phyloP scores from a whole-genome alignment of 2,888 invertebrate genomes.

The Stenoptilia bipunctidactyla region DNA sequence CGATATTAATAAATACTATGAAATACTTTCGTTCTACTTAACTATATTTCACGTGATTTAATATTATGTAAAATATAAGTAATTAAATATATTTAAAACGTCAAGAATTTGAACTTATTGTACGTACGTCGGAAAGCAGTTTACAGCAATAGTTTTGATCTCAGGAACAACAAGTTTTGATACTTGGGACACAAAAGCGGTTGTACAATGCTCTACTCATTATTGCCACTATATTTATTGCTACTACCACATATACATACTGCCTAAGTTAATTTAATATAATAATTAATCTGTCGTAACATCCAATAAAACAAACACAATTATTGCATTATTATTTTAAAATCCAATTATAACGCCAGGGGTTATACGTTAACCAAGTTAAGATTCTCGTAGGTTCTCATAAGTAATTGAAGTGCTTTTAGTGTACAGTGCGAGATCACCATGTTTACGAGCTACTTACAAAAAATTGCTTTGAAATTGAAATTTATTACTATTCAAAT shows the following conservation, averaged over 20 bases:
- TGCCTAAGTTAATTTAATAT: constrained; percentile 50
- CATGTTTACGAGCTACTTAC: constrained; percentile 11
- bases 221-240: constrained; percentile 68
- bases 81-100: constrained; percentile 38
- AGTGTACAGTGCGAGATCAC: constrained; percentile 43
- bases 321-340: constrained; percentile 54
- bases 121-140: constrained; percentile 55
- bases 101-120: constrained; percentile 59
- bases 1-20: not conserved
- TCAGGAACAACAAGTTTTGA: too few relatives aligned
- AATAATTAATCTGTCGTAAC: constrained; percentile 61
- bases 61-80: constrained; percentile 58
- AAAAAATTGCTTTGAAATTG: constrained; percentile 7
- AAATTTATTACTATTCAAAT: constrained; percentile 26
- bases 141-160: constrained; percentile 44
- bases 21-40: not conserved
- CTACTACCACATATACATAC: constrained; percentile 65
- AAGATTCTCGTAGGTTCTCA: constrained; percentile 19
- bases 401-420: constrained; percentile 31
- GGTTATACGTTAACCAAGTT: constrained; percentile 33
- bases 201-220: constrained; percentile 59
- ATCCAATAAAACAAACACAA: constrained; percentile 60
- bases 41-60: constrained; percentile 17
- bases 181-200: constrained; percentile 48
- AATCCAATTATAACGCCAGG: constrained; percentile 38